Conservation (phyloP, 2,113 vertebrate genomes). For the Brachirus orientalis region DNA sequence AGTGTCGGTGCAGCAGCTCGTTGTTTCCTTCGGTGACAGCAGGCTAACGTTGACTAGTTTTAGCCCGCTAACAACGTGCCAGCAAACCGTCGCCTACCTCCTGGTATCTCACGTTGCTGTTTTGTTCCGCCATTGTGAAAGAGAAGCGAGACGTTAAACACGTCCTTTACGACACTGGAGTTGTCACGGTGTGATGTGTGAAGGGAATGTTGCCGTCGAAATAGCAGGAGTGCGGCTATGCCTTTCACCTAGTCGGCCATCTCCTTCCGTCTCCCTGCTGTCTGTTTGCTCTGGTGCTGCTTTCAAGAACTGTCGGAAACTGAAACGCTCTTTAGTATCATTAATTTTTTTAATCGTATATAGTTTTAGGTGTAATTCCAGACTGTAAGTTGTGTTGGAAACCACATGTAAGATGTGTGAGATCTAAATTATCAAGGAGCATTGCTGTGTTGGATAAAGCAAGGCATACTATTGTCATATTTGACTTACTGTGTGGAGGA, state of each 20-base stretch:
- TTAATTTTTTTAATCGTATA: no score
- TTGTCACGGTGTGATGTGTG: neutral
- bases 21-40: conserved; percentile 34
- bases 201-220: conserved; percentile 15
- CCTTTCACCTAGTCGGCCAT: conserved; percentile 63
- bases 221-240: neutral
- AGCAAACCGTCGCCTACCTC: conserved; percentile 70
- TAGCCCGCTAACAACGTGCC: conserved; percentile 13
- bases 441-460: no score
- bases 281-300: conserved; percentile 14
- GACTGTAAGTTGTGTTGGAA: no score
- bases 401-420: no score
- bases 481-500: no score
- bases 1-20: conserved; percentile 21
- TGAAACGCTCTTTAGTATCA: neutral
- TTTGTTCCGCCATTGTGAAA: conserved; percentile 79
- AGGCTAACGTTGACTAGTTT: conserved; percentile 35
- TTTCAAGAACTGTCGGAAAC: conserved; percentile 17
- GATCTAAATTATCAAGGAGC: no score
- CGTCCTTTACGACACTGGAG: conserved; percentile 17
- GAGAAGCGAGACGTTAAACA: neutral
- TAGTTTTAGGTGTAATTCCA: no score
- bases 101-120: conserved; percentile 79
- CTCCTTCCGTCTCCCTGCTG: conserved; percentile 44
- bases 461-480: no score